A percentile compares a stretch with the other conserved stretches of the same genome.
These are phyloP conservation scores for Liparis tanakae DNA, from an alignment of 2,797 vertebrate species.

Conservation along the genomic window DNA sequence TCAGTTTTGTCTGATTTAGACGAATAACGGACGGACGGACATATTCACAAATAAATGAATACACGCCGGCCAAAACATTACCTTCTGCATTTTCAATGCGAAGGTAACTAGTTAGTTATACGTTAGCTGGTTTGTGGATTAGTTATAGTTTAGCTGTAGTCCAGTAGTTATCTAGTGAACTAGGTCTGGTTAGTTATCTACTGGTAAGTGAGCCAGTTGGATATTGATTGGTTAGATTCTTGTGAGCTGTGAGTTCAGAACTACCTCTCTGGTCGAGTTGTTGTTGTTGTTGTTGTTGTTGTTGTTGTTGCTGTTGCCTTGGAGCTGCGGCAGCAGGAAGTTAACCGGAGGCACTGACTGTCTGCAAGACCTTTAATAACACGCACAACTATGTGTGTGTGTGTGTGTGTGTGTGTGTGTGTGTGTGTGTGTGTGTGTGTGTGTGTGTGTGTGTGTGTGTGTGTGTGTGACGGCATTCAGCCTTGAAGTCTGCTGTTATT, in stretches of 20 bases:
- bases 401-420: constrained; percentile 38
- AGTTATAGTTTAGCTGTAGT: no score
- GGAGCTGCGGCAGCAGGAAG: constrained; percentile 31
- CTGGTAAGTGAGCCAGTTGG: no score
- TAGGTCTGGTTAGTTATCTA: background rate
- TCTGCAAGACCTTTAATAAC: constrained; percentile 54
- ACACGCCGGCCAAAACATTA: no score
- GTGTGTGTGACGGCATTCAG: constrained; percentile 68
- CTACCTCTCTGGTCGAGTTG: background rate
- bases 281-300: background rate
- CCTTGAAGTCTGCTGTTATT: constrained; percentile 72
- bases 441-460: constrained; percentile 38
- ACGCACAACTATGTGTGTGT: constrained; percentile 46
- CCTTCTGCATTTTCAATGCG: no score
- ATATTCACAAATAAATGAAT: no score
- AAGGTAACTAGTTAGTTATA: no score
- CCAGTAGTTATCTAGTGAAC: background rate
- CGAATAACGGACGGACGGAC: no score
- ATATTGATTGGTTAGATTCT: background rate
- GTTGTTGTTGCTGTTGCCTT: constrained; percentile 28
- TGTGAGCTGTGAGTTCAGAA: background rate
- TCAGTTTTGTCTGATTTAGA: no score
- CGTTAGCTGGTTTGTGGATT: no score
- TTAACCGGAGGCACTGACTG: constrained; percentile 35
- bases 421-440: constrained; percentile 41